Base-by-base conservation (phyloP, 2,888 invertebrate species). In the Netelia inedita region DNA sequence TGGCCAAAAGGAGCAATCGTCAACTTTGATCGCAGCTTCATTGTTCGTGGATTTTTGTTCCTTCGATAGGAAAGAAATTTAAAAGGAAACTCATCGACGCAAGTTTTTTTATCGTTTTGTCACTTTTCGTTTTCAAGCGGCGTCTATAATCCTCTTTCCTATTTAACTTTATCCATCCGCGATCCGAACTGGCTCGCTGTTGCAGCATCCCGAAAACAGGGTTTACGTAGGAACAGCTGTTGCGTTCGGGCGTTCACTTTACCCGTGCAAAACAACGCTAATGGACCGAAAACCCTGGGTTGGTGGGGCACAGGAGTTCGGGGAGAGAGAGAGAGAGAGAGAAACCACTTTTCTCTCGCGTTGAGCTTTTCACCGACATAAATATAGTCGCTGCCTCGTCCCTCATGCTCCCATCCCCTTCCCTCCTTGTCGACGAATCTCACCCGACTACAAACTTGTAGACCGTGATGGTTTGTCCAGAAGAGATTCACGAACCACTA, bases 171-270 rank as follows among this genome's bases (percentile, higher is more conserved):
- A 35, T 1, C 14, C 46, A 46, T 46, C 46, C 11, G 14, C 46
- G 46, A 46, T 46, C 46, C 11, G 10, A 46, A 14, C 46, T 46
- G 14, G 11, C 10, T 46, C 46, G 46, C 46, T 59, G 46, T 59
- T 50, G 72, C 35, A 73, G 72, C 82, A 57, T 72, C 61, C n/a
- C 50, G 46, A 69, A 10, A 19, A 23, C 43, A 86, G 87, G 88
- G 89, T 90, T 91, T 90, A 89, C 90, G 90, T 86, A 85, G 88
- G 82, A 90, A 91, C 91, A 91, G 91, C 91, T 91, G 91, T 89
- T 89, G 86, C 74, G 57, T 74, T 55, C 53, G 66, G 87, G 89
- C 88, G 87, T 87, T 88, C 89, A 89, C 91, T 91, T 90, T 90
- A 87, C 90, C 88, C 89, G 88, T 88, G 89, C 89, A 90, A 91